Percentiles rank a stretch among this genome's conserved stretches.
These are phyloP conservation scores for Hylaeus volcanicus DNA, from an alignment of 1,140 invertebrate species.

Conservation along the genomic window DNA sequence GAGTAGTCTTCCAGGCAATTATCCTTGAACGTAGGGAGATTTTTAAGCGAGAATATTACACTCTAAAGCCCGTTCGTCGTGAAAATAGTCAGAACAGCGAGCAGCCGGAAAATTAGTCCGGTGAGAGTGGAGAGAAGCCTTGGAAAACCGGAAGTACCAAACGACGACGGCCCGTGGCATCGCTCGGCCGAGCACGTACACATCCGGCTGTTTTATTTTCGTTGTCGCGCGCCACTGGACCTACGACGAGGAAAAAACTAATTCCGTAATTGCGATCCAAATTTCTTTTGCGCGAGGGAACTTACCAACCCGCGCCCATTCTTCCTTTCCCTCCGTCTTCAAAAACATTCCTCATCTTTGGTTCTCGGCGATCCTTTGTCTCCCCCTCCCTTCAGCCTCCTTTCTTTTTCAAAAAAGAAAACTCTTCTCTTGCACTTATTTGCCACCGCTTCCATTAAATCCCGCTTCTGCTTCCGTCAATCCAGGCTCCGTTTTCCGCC, in stretches of 20 bases:
- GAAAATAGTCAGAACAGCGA: slow-evolving; percentile 12
- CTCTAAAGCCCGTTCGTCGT: slow-evolving; percentile 1
- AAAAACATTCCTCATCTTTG: neutral
- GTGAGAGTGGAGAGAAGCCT: neutral
- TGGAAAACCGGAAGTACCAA: slow-evolving; percentile 23
- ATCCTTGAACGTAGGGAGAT: neutral
- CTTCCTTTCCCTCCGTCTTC: neutral
- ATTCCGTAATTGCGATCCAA: slow-evolving; percentile 58
- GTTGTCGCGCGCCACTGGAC: neutral
- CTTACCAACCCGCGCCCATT: neutral
- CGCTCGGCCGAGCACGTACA: slow-evolving; percentile 17
- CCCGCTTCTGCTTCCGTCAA: slow-evolving; percentile 2
- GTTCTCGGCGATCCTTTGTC: neutral
- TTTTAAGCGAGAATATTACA: slow-evolving; percentile 22
- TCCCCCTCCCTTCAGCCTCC: neutral
- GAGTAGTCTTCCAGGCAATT: slow-evolving; percentile 12
- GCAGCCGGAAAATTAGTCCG: slow-evolving; percentile 41
- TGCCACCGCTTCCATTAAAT: neutral
- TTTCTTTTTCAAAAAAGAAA: neutral
- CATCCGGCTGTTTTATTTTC: slow-evolving; percentile 34
- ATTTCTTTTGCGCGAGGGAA: slow-evolving; percentile 30
- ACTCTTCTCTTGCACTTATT: neutral
- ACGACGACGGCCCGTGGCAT: slow-evolving; percentile 1
- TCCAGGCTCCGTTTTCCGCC: neutral
- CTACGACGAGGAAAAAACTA: slow-evolving; percentile 36